Evolutionary conservation across 1,140 invertebrate species (phyloP).

Genomic region (Drosophila rufa): DNA sequence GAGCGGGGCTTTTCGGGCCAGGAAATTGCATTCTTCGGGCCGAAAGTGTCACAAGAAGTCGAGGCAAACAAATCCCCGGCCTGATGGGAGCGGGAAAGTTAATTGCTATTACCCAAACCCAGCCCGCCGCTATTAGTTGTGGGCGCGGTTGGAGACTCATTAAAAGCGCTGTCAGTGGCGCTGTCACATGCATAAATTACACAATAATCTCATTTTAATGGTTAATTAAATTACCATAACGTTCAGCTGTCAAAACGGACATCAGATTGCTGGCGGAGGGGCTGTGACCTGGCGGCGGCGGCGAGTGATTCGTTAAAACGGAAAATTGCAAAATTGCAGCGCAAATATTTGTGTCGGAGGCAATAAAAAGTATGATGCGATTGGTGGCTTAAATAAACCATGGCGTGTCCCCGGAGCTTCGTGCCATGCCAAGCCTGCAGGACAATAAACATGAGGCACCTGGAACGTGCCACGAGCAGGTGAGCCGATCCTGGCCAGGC

Average conservation of each 20-base stretch:
- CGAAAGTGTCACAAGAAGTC: slow-evolving; percentile 51
- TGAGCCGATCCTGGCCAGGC: slow-evolving; percentile 13
- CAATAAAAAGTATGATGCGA: slow-evolving; percentile 70
- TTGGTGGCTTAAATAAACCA: slow-evolving; percentile 53
- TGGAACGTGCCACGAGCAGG: slow-evolving; percentile 35
- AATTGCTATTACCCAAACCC: slow-evolving; percentile 36
- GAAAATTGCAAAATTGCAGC: slow-evolving; percentile 42
- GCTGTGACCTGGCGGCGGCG: not conserved
- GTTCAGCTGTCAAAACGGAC: slow-evolving; percentile 51
- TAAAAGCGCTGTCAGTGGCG: slow-evolving; percentile 54
- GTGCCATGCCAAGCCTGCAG: slow-evolving; percentile 34
- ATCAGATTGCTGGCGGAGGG: slow-evolving; percentile 10
- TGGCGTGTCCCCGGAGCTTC: slow-evolving; percentile 18
- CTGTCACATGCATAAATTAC: slow-evolving; percentile 72
- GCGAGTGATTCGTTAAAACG: slow-evolving; percentile 38
- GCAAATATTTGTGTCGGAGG: slow-evolving; percentile 55
- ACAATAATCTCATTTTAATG: slow-evolving; percentile 75
- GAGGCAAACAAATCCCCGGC: slow-evolving; percentile 13
- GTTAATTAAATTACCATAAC: slow-evolving; percentile 75
- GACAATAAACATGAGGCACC: slow-evolving; percentile 65
- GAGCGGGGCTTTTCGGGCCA: slow-evolving; percentile 35
- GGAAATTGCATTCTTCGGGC: slow-evolving; percentile 73
- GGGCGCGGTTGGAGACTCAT: slow-evolving; percentile 46
- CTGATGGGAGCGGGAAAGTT: slow-evolving; percentile 42
- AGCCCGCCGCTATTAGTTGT: slow-evolving; percentile 38